Evolutionary conservation across 2,888 invertebrate species (phyloP), one percentile per base, ranked within the genome.

Genomic region (Cephus rjabovi): DNA sequence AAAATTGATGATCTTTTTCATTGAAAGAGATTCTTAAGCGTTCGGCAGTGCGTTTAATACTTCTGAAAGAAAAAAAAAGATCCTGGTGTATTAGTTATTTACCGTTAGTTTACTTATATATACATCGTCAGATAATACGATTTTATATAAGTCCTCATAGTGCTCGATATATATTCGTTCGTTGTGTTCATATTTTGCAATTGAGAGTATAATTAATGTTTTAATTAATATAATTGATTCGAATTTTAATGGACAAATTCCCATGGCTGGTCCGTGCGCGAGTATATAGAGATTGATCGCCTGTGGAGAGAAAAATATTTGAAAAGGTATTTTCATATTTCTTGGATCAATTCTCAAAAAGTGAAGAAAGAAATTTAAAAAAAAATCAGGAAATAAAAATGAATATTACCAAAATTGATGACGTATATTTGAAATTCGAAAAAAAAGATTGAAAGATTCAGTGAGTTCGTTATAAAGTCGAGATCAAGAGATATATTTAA

Each of bases 121-220:
- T 15, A 56, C 23, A 23, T 23, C 9, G 23, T 56, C 23, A 56
- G 6, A 23, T 23, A 56, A 23, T 40, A 40, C 23, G 56, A 56
- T 56, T 23, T 40, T 56, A 56, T 56, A 9, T 56, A 56, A 56
- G 56, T 56, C 56, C 56, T 56, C 6, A 56, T 56, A 56, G 56
- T 23, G 9, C 23, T 56, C 56, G 23, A 56, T 56, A 56, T 23
- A 6, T 15, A 23, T 56, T 56, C 71, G 31, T 83, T 81, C 34
- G 81, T 85, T 85, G 81, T 85, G 85, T 85, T 85, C 83, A 83
- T 79, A 80, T 56, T 56, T 74, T 74, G 76, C 80, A 81, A 79
- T 84, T 83, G 75, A 81, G 77, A 83, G 76, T 81, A 83, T 85
- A 83, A 34, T 33, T 80, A 77, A 78, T 74, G 74, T 82, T 81